Conservation (phyloP, 2,888 invertebrate species). For the Thereva unica region DNA sequence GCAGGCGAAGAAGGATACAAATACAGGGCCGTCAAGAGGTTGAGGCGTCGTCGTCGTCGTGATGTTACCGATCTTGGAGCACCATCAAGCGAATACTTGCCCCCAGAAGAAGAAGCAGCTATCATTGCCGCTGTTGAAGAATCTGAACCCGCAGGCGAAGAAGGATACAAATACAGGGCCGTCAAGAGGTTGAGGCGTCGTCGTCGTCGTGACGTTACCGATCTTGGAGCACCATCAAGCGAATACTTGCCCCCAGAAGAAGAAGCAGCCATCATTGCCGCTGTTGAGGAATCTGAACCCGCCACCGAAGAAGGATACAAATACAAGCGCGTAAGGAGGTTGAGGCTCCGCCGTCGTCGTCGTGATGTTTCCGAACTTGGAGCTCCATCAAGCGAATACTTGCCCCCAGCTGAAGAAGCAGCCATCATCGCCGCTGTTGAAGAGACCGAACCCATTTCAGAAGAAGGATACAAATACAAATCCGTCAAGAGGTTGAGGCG, state of each 20-base stretch:
- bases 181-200: too few species aligned
- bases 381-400: neutral
- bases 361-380: neutral
- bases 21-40: slow-evolving; percentile 17
- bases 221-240: too few species aligned
- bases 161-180: too few species aligned
- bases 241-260: too few species aligned
- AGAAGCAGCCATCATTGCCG: too few species aligned
- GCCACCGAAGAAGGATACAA: neutral
- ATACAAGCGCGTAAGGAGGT: neutral
- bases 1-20: slow-evolving; percentile 17
- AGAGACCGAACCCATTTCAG: neutral
- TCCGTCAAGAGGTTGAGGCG: slow-evolving; percentile 16
- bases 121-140: too few species aligned
- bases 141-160: too few species aligned
- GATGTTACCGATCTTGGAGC: neutral
- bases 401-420: neutral
- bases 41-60: slow-evolving; percentile 13
- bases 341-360: neutral
- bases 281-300: too few species aligned
- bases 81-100: too few species aligned
- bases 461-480: slow-evolving; percentile 24
- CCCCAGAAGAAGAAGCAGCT: too few species aligned
- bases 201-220: too few species aligned
- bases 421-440: neutral